Evolutionary conservation across 2,888 invertebrate genomes (phyloP), one percentile per base, ranked within the genome.

Genomic region (Dorcus parallelipipedus): DNA sequence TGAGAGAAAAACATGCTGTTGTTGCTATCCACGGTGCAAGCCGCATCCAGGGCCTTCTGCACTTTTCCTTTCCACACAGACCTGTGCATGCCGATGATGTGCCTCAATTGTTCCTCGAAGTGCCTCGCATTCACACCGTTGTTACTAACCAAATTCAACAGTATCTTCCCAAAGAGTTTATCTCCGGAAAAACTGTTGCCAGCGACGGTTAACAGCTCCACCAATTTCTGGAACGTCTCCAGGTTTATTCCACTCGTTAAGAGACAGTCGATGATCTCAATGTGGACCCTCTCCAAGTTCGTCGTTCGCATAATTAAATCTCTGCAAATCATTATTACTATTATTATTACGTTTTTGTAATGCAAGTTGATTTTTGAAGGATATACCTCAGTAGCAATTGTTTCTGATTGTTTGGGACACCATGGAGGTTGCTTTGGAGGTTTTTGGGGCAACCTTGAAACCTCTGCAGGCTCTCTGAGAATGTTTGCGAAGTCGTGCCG

Each of bases 41-140:
- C 17, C 20, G 8, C 14, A 2, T 45, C 14, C 20, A 45, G 7
- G 3, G 45, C 14, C 23, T 64, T 65, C 38, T 69, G 61, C 20
- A 68, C 60, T 61, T 69, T 69, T 14, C 59, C 57, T 56, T 69
- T 69, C 69, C 69, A 70, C 52, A 70, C 64, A 33, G 69, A 68
- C 52, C 54, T 62, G 43, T 70, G 69, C 26, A 43, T 58, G 40
- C 60, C 66, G 41, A 70, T 64, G 48, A 70, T 65, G 41, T 67
- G 65, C 48, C 62, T 68, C 55, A 70, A 43, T 5, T 67, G 69
- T 56, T 67, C 64, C 42, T 69, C 67, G 14, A 68, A 40, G 9
- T 47, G n/a, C 7, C 48, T 20, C 9, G 64, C 48, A 50, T 66
- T 52, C 51, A 62, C 64, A 43, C 65, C 65, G 10, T 64, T 40